phyloP scores from a whole-genome alignment of 2,888 invertebrate species.

The Galeruca laticollis region DNA sequence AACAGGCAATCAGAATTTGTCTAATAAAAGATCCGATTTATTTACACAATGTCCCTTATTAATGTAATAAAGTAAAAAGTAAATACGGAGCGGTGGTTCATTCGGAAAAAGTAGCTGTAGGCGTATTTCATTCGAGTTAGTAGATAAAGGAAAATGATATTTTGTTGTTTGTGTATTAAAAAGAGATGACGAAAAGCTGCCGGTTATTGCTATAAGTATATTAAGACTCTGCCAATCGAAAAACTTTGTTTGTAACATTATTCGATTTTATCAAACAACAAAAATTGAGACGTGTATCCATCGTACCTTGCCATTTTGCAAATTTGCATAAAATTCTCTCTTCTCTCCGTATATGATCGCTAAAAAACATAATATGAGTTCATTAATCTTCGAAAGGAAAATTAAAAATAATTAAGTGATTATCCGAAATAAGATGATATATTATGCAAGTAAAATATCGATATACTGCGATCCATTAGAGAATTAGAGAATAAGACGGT shows the following conservation, averaged over 20 bases:
- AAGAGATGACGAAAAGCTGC: slow-evolving; percentile 5
- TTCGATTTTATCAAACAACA: background rate
- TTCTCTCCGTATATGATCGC: too few relatives aligned
- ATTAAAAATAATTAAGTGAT: too few relatives aligned
- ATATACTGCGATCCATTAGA: too few relatives aligned
- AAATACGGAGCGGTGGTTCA: slow-evolving; percentile 52
- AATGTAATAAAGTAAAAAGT: slow-evolving; percentile 54
- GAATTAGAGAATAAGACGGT: too few relatives aligned
- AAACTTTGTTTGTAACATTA: background rate
- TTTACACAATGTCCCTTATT: slow-evolving; percentile 47
- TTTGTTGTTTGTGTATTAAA: slow-evolving; percentile 28
- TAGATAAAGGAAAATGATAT: slow-evolving; percentile 35
- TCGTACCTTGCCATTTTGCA: too few relatives aligned
- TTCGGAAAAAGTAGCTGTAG: slow-evolving; percentile 55
- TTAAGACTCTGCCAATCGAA: background rate
- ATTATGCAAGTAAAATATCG: too few relatives aligned
- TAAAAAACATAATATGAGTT: too few relatives aligned
- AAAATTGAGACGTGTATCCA: too few relatives aligned
- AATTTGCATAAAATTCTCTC: too few relatives aligned
- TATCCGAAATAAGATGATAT: too few relatives aligned
- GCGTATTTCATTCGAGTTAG: slow-evolving; percentile 49
- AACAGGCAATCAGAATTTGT: slow-evolving; percentile 36
- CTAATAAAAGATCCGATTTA: slow-evolving; percentile 45
- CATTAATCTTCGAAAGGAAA: too few relatives aligned
- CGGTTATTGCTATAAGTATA: background rate